Conservation (phyloP, 2,797 vertebrate genomes). For the Tokudaia muenninki region DNA sequence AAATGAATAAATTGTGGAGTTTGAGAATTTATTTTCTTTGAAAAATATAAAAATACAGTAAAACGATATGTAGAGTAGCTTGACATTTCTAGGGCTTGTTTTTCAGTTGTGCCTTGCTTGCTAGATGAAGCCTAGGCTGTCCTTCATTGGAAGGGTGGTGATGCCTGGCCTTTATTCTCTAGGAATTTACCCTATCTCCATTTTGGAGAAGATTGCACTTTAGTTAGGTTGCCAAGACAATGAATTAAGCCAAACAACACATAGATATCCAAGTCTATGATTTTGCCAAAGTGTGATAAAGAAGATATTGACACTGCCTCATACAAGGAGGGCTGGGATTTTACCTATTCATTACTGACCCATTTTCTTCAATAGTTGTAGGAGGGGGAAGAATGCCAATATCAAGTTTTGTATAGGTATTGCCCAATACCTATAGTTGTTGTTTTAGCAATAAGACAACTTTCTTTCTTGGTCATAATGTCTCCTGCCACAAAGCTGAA, state of each 20-base stretch:
- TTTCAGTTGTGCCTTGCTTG: background rate
- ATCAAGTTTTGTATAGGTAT: background rate
- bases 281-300: background rate
- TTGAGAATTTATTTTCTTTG: background rate
- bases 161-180: background rate
- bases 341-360: background rate
- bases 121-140: background rate
- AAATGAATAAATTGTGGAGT: background rate
- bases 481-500: background rate
- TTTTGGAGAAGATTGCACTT: background rate
- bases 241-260: background rate
- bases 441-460: background rate
- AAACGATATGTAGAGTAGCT: background rate
- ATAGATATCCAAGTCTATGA: background rate
- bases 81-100: background rate
- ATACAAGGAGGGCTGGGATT: background rate
- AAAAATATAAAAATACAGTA: background rate
- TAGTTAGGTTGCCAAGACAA: background rate
- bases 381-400: background rate
- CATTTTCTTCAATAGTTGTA: background rate
- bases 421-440: background rate
- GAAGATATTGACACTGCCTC: background rate
- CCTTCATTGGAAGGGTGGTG: background rate
- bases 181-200: background rate
- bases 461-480: background rate